Base-by-base conservation (phyloP, 2,797 vertebrate genomes). In the Alosa sapidissima region DNA sequence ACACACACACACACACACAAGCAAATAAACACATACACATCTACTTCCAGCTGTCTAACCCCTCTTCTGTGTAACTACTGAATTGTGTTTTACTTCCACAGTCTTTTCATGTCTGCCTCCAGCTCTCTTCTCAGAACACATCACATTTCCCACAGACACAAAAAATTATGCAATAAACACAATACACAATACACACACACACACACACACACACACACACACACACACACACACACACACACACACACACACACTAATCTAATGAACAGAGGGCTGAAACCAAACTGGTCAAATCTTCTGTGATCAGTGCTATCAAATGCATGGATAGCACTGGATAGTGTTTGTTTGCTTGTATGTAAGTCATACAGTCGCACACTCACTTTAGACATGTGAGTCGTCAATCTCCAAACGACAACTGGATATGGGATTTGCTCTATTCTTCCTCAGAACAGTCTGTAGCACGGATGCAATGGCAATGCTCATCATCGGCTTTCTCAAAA, bases 1-100 rank as follows among this genome's bases (percentile, higher is more conserved):
- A 68, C 33, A 41, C 65, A 72, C 24, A 68, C n/a, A 28, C 24
- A 75, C 68, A 75, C 68, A 75, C 33, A 75, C 68, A 75, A 33
- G 13, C 24, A 68, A 24, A 68, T 7, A 68, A 24, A 58, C 5
- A 58, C 4, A 68, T 3, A 33, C 62, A 68, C 11, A 41, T 72
- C 33, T 41, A 36, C 28, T 72, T 11, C 24, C 36, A 75, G 68
- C 68, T 75, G 68, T 36, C 68, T 36, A 41, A 13, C 68, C 68
- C 33, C 16, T 75, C 68, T 28, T 75, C 33, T 75, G 33, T 41
- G 14, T 75, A 41, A 14, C 0, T 5, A 72, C 28, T 36, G 65
- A 36, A 13, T 72, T 36, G 65, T 36, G 33, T 36, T 83, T 47
- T 21, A 65, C 54, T 83, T 83, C 82, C 33, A 60, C 14, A 41